These are phyloP conservation scores for Paraescarpia echinospica DNA, from an alignment of 1,140 invertebrate species.

Conservation along the genomic window DNA sequence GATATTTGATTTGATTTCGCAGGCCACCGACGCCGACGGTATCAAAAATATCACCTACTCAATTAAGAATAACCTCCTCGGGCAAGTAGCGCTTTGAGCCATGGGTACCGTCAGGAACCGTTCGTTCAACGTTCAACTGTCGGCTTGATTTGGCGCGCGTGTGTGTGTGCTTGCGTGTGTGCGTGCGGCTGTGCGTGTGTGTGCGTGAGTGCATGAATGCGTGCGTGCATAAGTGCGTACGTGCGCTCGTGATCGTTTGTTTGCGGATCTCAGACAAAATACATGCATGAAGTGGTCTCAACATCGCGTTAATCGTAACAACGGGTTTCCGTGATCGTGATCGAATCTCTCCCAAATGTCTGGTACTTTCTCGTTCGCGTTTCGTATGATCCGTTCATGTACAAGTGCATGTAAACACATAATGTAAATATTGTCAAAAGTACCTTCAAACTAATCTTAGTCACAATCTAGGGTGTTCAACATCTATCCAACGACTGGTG, in stretches of 20 bases:
- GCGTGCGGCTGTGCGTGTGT: not conserved
- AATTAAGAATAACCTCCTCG: not conserved
- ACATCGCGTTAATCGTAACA: no score
- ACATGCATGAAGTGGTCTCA: no score
- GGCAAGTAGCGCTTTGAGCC: not conserved
- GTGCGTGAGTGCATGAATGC: not conserved
- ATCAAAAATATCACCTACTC: not conserved
- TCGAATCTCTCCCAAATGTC: no score
- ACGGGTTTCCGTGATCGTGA: no score
- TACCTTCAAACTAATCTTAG: no score
- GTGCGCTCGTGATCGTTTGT: not conserved
- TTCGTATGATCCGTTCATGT: no score
- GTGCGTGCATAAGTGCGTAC: not conserved
- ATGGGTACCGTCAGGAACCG: no score
- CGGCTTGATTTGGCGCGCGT: not conserved
- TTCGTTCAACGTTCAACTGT: no score
- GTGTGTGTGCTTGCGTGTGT: not conserved
- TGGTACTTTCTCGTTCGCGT: no score
- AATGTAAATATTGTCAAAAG: no score
- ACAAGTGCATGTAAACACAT: no score
- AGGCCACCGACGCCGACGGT: not conserved
- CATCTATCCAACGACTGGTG: not conserved
- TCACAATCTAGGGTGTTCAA: not conserved
- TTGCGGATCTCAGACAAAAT: not conserved
- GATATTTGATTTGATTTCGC: not conserved